phyloP scores from a whole-genome alignment of 1,140 invertebrate species.

The Centruroides sculpturatus region DNA sequence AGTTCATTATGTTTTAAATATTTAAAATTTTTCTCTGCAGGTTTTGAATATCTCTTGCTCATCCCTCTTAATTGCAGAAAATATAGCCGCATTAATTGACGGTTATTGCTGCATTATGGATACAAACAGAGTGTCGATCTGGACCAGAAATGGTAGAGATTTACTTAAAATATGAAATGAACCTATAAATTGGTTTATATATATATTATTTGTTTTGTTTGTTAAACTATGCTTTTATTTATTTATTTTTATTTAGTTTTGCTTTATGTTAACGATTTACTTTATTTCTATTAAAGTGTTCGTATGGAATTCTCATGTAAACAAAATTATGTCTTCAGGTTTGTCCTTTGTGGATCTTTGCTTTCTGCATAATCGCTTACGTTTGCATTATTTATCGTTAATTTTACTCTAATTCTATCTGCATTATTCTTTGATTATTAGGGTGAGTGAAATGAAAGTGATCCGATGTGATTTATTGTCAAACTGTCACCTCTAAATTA shows the following conservation, averaged over 20 bases:
- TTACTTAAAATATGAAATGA: neutral
- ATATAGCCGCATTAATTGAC: slow-evolving; percentile 89
- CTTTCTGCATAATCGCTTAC: too few species aligned
- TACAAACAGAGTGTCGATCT: slow-evolving; percentile 59
- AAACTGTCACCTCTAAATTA: too few species aligned
- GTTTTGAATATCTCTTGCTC: slow-evolving; percentile 81
- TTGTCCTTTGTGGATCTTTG: too few species aligned
- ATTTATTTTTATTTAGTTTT: neutral
- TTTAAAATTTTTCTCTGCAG: slow-evolving; percentile 24
- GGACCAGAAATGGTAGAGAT: slow-evolving; percentile 61
- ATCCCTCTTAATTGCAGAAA: slow-evolving; percentile 68
- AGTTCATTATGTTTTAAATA: too few species aligned
- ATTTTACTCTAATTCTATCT: neutral
- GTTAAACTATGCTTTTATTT: neutral
- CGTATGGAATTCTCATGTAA: too few species aligned
- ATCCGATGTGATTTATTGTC: too few species aligned
- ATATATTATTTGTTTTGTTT: neutral
- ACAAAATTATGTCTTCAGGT: too few species aligned
- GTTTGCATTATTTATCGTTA: neutral
- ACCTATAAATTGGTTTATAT: neutral
- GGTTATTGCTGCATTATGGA: slow-evolving; percentile 83
- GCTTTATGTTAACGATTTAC: neutral
- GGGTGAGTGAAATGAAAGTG: too few species aligned
- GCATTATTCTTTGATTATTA: neutral
- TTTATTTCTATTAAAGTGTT: slow-evolving; percentile 2